Base-by-base conservation (phyloP, 92 coral and sea anemone genomes). In the Desmophyllum pertusum region DNA sequence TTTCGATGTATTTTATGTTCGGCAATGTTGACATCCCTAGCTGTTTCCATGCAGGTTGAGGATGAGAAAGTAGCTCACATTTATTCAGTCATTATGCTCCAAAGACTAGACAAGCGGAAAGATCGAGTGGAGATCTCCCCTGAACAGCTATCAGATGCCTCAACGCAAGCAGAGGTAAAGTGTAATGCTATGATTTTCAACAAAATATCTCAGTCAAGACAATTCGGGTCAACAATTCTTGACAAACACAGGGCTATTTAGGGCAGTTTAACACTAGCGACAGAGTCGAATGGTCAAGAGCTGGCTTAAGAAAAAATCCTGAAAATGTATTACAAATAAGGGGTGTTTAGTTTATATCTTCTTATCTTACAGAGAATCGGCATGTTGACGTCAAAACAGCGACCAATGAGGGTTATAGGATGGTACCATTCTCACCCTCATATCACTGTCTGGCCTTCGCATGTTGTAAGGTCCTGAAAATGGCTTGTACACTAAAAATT, bases 401-500 rank as follows among this genome's bases (percentile, higher is more conserved):
- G 85, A 77, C 99, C 99, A 23, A 97, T 97, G 99, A 91, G 99
- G 40, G 93, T 97, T 42, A 90, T 97, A 40, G 99, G 99, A 29
- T 97, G 99, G 99, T 97, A 97, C 77, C 99, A 97, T 69, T 97
- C 99, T 8, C 99, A 97, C 52, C 99, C 99, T 10, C 99, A 97
- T 62, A 97, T 97, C 15, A 97, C 99, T 67, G 99, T 97, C 5
- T 97, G 99, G 99, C 99, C 99, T 7, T 97, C 99, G 65, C 99
- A 97, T 81, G 99, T 97, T 37, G 99, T 98, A 94, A 84, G 75
- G 98, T 89, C 36, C 69, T 23, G 1, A 7, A 7, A 38, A n/a
- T n/a, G n/a, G n/a, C n/a, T n/a, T n/a, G n/a, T n/a, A n/a, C n/a
- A n/a, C n/a, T n/a, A n/a, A n/a, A n/a, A n/a, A n/a, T n/a, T n/a